Evolutionary conservation across 2,113 vertebrate species (phyloP), one percentile per base, ranked within the genome.

Genomic region (Merops nubicus): DNA sequence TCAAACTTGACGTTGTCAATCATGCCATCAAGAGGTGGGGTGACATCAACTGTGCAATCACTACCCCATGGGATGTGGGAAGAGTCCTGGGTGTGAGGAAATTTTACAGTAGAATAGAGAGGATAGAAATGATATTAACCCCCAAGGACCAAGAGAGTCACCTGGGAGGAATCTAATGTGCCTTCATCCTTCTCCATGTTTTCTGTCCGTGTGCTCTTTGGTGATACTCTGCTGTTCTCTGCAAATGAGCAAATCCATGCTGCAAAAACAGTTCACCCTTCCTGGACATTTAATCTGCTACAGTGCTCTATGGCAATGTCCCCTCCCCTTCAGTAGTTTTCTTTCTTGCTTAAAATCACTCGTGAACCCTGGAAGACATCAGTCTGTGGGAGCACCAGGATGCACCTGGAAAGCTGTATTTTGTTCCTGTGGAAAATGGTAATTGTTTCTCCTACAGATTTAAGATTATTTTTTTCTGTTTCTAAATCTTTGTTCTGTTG

Each of bases 91-190:
- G 36, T 65, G 13, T 51, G 33, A 20, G 43, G 56, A 62, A 45
- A 33, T 48, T 34, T 56, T 36, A 17, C 19, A 6, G 17, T 26
- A n/a, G 9, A 33, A 36, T 22, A 54, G 13, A 1, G 7, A 90
- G 28, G 38, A 48, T 4, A 59, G 63, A 54, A n/a, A 18, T 23
- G 28, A 8, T 31, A 23, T 6, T 9, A 72, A 33, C 12, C 22
- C 12, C 17, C 29, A 23, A 20, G 40, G 17, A 50, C 15, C 13
- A 25, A 6, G 19, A 15, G 50, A 33, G n/a, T 34, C 8, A 64
- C 17, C 54, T 78, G 34, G 2, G 6, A 47, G 33, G 65, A 69
- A 36, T 5, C 8, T 31, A 19, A 22, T 0, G 0, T 10, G 10
- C 9, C 18, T 70, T 78, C n/a, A 23, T 38, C 31, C 47, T 79